Evolutionary conservation across 92 coral and sea anemone genomes (phyloP), one percentile per base, ranked within the genome.

Genomic region (Zoanthus gigantus): DNA sequence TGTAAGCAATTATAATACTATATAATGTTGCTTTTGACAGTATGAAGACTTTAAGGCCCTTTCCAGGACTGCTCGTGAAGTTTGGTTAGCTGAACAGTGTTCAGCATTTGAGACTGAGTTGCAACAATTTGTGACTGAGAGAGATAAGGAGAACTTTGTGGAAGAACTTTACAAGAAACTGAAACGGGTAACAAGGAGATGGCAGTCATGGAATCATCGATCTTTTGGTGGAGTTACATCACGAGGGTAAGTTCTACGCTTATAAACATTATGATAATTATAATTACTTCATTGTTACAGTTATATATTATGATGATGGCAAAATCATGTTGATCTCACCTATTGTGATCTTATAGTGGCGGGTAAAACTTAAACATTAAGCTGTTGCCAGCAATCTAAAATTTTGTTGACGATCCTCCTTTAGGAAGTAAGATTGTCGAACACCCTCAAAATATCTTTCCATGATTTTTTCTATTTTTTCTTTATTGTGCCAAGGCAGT

Each of bases 121-220:
- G 65, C 94, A 90, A 67, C 90, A 82, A 54, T 76, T 95, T 50
- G 78, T 92, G 52, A 89, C 83, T 11, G 87, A 84, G 54, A 87
- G 93, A 65, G 98, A 93, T 82, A 90, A 84, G 71, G 96, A 95
- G 47, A 92, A 88, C 71, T 93, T 96, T 83, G 87, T 94, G 13
- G 99, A 96, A 73, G 99, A 96, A 42, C 92, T 96, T 76, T 93
- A 95, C 87, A 89, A 93, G 77, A 96, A 96, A 60, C 93, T 96
- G 45, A 94, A 95, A 69, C 99, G 94, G 83, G 94, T 96, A 42
- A 93, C 99, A 16, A 90, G 95, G 63, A 93, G 99, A 71, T 96
- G 99, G 99, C 96, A 95, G 88, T 96, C 98, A 8, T 96, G 99
- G 99, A 93, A 96, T 88, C 99, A 95, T 37, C 94, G 96, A 71